Evolutionary conservation across 2,113 vertebrate species (phyloP).

Genomic region (Dasyprocta punctata): DNA sequence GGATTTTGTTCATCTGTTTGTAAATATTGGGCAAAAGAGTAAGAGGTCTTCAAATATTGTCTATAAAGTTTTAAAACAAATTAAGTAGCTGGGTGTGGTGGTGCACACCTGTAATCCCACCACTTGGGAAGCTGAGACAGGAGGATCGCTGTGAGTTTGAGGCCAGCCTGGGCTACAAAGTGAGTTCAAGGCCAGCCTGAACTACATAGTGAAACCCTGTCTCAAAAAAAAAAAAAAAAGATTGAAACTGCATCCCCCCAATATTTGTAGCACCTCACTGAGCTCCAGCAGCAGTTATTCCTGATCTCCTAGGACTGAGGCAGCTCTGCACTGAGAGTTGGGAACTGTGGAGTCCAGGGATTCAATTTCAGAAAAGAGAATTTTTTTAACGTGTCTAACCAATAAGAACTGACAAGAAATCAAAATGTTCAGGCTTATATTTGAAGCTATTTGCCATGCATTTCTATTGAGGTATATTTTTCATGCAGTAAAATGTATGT

Average conservation of each 20-base stretch:
- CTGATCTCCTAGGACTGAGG: background rate
- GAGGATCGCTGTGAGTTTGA: background rate
- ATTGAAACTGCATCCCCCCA: background rate
- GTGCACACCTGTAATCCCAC: background rate
- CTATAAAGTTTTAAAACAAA: slow-evolving; percentile 40
- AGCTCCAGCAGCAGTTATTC: background rate
- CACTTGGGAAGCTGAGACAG: background rate
- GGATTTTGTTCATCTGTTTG: background rate
- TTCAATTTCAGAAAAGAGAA: slow-evolving; percentile 34
- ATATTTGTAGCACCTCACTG: background rate
- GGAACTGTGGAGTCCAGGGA: background rate
- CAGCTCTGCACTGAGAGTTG: background rate
- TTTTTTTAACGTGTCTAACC: background rate
- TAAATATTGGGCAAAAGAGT: background rate
- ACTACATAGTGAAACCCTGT: background rate
- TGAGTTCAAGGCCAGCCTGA: background rate
- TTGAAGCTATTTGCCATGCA: background rate
- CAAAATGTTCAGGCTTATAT: slow-evolving; percentile 34
- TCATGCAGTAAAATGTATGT: background rate
- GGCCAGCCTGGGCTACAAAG: too few species aligned
- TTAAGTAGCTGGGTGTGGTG: background rate
- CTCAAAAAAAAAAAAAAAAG: background rate
- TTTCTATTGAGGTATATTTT: background rate
- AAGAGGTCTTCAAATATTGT: slow-evolving; percentile 42
- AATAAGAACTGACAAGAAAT: slow-evolving; percentile 51